Evolutionary conservation across 1,140 invertebrate genomes (phyloP).

Genomic region (Drosophila lacertosa): DNA sequence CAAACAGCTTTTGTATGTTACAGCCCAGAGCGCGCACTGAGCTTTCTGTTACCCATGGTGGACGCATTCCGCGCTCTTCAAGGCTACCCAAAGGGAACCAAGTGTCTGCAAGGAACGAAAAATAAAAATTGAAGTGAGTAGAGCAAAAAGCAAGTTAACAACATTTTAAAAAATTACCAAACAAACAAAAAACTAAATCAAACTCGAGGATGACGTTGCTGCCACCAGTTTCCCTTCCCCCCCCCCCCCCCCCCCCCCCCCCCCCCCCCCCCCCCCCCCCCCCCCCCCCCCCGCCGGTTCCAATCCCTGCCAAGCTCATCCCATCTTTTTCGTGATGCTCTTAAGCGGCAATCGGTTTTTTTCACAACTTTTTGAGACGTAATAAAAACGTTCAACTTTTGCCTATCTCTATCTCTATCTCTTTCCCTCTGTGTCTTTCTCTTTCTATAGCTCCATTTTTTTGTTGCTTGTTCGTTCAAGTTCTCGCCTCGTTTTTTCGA

Average conservation of each 20-base stretch:
- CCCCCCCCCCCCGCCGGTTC: too few relatives aligned
- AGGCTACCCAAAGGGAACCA: too few relatives aligned
- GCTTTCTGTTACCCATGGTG: neutral
- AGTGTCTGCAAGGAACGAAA: too few relatives aligned
- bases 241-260: neutral
- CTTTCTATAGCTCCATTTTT: slow-evolving; percentile 1
- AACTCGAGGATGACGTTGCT: slow-evolving; percentile 50
- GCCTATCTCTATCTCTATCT: slow-evolving; percentile 15
- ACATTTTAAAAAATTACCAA: slow-evolving; percentile 69
- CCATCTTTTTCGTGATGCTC: slow-evolving; percentile 48
- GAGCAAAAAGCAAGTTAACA: slow-evolving; percentile 54
- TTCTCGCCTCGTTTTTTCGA: slow-evolving; percentile 37
- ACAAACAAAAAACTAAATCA: slow-evolving; percentile 73
- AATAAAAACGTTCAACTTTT: slow-evolving; percentile 80
- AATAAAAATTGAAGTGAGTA: slow-evolving; percentile 9
- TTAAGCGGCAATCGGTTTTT: slow-evolving; percentile 79
- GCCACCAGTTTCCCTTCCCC: neutral
- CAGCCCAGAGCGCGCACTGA: too few relatives aligned
- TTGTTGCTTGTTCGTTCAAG: slow-evolving; percentile 23
- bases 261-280: too few relatives aligned
- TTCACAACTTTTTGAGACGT: slow-evolving; percentile 77
- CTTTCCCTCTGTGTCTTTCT: slow-evolving; percentile 5
- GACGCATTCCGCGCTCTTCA: neutral
- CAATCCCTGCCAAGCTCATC: slow-evolving; percentile 1
- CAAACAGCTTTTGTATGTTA: too few relatives aligned